Evolutionary conservation across 2,888 invertebrate genomes (phyloP), one percentile per base, ranked within the genome.

Genomic region (Amiota communis): DNA sequence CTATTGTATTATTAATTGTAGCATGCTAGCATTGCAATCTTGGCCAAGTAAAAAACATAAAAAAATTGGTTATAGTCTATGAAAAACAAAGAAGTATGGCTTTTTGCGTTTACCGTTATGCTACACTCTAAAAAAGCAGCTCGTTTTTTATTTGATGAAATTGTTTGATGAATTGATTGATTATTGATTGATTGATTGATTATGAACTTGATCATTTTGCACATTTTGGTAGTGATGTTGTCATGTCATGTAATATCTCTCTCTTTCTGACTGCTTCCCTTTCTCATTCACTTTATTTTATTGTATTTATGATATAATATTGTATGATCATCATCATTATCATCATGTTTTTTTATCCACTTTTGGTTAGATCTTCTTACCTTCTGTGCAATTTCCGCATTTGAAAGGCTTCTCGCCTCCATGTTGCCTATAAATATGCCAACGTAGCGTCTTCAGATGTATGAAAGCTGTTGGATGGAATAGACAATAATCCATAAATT

Each of bases 331-430:
- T 23, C 23, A 3, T 36, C 36, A 36, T 36, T 6, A 36, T 36
- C 36, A 36, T 36, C 36, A 36, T 36, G 36, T 36, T 36, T 36
- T 23, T 23, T 36, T 36, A 36, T 36, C 59, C 23, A n/a, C n/a
- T 17, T 59, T 59, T 59, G 59, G 59, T 59, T 59, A 59, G 59
- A 59, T 17, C 84, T 83, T 17, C 84, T 83, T 74, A 83, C 83
- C 85, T 69, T 86, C 83, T 12, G 83, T 78, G 73, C 83, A 83
- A 49, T 80, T 83, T 36, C 78, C 77, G 70, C 83, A 83, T 73
- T 83, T 83, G n/a, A 75, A 86, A 10, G 83, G 83, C 72, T 83
- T 83, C 68, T 83, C 83, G 0, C 83, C 83, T n/a, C 86, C 83
- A 59, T 83, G 83, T 71, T 83, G 86, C 20, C 81, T 71, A 71